These are phyloP conservation scores for Callocephalon fimbriatum DNA, from an alignment of 2,113 vertebrate genomes.

Conservation along the genomic window DNA sequence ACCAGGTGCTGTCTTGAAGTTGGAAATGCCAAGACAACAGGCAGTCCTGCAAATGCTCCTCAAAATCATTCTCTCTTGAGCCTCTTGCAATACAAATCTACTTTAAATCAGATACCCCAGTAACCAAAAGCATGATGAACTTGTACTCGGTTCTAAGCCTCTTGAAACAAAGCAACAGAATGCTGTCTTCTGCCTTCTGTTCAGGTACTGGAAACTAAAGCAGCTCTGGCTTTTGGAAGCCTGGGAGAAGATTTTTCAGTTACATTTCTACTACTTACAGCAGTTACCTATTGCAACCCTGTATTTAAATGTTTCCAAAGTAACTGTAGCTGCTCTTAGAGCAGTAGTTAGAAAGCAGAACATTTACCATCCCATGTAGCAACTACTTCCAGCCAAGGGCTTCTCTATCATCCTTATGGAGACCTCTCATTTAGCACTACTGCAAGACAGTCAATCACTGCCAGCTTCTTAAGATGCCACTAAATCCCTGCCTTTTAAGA, in stretches of 20 bases:
- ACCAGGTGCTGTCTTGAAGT: not conserved
- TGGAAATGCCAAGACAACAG: slow-evolving; percentile 2
- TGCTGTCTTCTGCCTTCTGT: not conserved
- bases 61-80: not conserved
- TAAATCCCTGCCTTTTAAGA: not conserved
- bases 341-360: not conserved
- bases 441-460: not conserved
- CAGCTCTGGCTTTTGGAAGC: not conserved
- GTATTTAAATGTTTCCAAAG: not conserved
- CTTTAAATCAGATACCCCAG: not conserved
- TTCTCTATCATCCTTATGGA: not conserved
- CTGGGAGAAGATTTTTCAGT: not conserved
- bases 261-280: not conserved
- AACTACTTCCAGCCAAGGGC: not conserved
- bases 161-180: not conserved
- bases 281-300: not conserved
- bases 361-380: not conserved
- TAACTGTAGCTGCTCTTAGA: not conserved
- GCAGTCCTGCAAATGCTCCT: not conserved
- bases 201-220: not conserved
- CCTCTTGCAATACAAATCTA: not conserved
- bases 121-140: not conserved
- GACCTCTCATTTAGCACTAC: not conserved
- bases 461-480: not conserved
- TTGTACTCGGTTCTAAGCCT: not conserved